Conservation (phyloP, 2,797 vertebrate genomes). For the Esox lucius region DNA sequence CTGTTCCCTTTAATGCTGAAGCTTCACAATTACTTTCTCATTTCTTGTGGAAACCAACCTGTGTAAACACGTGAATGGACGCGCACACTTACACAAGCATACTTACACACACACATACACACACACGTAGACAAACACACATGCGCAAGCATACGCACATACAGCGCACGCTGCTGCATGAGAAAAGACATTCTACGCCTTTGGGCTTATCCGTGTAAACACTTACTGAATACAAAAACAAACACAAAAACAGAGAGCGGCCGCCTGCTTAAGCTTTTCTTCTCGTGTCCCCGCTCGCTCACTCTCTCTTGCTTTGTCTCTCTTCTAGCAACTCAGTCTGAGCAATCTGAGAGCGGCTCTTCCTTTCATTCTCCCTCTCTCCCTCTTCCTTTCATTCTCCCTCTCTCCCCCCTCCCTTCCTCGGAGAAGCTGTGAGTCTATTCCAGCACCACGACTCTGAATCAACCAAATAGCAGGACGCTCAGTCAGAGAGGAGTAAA, state of each 20-base stretch:
- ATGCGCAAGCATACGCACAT: constrained; percentile 8
- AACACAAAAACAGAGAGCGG: constrained; percentile 14
- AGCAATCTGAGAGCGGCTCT: neutral
- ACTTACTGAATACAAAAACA: constrained; percentile 39
- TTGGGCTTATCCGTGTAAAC: constrained; percentile 44
- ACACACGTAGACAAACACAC: neutral
- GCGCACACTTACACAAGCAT: neutral
- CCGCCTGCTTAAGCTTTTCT: constrained; percentile 5
- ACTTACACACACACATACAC: constrained; percentile 7
- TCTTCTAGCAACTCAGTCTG: neutral
- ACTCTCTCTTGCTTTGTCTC: neutral
- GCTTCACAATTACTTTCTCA: constrained; percentile 39
- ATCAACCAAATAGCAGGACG: neutral
- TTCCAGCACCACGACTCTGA: neutral
- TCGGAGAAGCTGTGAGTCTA: constrained; percentile 3
- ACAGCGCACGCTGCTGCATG: neutral
- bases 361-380: neutral
- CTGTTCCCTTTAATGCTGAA: constrained; percentile 28
- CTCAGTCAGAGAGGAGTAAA: neutral
- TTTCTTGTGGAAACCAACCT: constrained; percentile 20
- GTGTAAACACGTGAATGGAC: constrained; percentile 14
- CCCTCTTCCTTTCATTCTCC: neutral
- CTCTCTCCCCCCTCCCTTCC: neutral
- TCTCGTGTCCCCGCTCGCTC: neutral
- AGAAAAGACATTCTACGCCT: constrained; percentile 37